phyloP scores from a whole-genome alignment of 2,113 vertebrate genomes.

The Bubalus kerabau region DNA sequence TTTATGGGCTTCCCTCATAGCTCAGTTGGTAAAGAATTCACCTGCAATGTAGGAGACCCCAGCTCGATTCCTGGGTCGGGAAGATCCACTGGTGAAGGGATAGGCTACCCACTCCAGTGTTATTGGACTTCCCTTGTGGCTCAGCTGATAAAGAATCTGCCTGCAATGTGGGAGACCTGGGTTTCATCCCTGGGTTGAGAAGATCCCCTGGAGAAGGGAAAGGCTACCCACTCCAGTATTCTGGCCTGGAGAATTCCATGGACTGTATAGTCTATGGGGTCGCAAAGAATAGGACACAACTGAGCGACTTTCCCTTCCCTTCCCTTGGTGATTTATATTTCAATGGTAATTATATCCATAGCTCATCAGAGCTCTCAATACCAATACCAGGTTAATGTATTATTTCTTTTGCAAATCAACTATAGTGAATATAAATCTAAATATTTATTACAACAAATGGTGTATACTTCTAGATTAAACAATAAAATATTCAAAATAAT shows the following conservation, averaged over 20 bases:
- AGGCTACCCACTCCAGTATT: neutral
- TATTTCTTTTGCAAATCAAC: neutral
- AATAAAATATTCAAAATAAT: neutral
- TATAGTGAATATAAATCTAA: neutral
- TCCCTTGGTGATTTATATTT: neutral
- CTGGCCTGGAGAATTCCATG: neutral
- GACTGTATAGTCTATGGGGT: neutral
- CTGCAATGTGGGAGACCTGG: neutral
- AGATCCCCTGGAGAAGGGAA: neutral
- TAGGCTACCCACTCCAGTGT: neutral
- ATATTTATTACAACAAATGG: neutral
- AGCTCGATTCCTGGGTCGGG: fast-evolving
- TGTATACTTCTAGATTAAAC: neutral
- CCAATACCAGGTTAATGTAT: neutral
- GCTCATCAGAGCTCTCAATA: neutral
- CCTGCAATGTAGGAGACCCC: neutral
- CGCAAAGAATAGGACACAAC: fast-evolving
- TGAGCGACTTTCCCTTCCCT: neutral
- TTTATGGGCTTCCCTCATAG: neutral
- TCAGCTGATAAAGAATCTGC: neutral
- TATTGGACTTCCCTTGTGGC: neutral
- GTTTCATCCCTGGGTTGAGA: neutral
- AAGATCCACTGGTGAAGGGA: neutral
- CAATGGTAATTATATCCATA: neutral
- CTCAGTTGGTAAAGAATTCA: neutral